Base-by-base conservation (phyloP, 2,888 invertebrate species). In the Pharmacophagus antenor region DNA sequence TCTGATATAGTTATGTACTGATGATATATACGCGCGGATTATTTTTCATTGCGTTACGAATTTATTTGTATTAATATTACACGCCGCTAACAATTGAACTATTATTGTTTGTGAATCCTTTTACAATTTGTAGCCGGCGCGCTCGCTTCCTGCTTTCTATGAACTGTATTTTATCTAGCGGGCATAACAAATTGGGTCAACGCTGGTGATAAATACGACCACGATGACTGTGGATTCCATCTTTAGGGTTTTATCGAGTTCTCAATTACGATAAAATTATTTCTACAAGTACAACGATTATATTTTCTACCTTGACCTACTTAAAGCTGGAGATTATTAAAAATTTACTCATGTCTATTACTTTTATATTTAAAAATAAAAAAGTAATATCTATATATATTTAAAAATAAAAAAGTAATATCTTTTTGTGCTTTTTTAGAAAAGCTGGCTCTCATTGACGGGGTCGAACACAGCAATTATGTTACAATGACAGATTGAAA, bases 101-200 rank as follows among this genome's bases (percentile, higher is more conserved):
- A 56, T 56, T 56, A 47, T 46, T 42, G n/a, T 61, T 22, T 50
- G 60, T 58, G 57, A 62, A 56, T 57, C 61, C 71, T 76, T 76
- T 74, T 69, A 69, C 65, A 72, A 73, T 70, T 74, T 75, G 70
- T 72, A 73, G 70, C 72, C 72, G 68, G 72, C 73, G 67, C 70
- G 71, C 69, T 71, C 73, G 71, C 76, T 80, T 85, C 78, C 83
- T 79, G 76, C 72, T 73, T 70, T 76, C 77, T 77, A 74, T 77
- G 75, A 79, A 74, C 70, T 73, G 71, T 78, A 81, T 83, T 83
- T 68, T 68, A 65, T 65, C 67, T 69, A 67, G 64, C 64, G 73
- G 75, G 77, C 76, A 74, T 77, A 73, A 72, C 74, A 71, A 88
- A 84, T 83, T 78, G 74, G 85, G 84, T 82, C 82, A 81, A 70